Base-by-base conservation (phyloP, 2,888 invertebrate genomes). In the Rhagonycha lutea region DNA sequence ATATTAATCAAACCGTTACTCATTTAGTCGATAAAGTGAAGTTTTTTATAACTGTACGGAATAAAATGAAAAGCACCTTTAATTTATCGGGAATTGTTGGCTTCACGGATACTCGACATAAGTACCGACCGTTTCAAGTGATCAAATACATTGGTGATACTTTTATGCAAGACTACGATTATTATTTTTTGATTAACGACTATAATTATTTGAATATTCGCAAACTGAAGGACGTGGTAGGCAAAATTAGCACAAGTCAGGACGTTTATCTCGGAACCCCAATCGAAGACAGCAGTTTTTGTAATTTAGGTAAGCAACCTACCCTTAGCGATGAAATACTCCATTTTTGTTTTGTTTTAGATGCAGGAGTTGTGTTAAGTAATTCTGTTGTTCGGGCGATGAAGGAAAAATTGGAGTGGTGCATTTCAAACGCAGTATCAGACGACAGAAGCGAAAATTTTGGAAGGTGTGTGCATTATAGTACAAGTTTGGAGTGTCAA, bases 101-200 rank as follows among this genome's bases (percentile, higher is more conserved):
- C 1, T 97, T 98, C 85, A 94, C 96, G 0, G 96, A 97, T 86
- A 94, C 92, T 0, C 91, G 90, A 81, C 92, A 89, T 86, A 91
- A 94, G 86, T 90, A 96, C 14, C 92, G 95, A 81, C 96, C 96
- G 0, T 95, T 97, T 87, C 96, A 96, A 85, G 93, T 95, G 18
- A 90, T 98, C 65, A 96, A 96, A 86, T 98, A 97, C 86, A 92
- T 98, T 11, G 93, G 94, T 0, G 97, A 97, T 82, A 96, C 96
- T 86, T 96, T 94, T 88, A 88, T 95, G 47, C 94, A 97, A 82
- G 95, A 95, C 82, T 98, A 94, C 87, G 97, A 98, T 87, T 98
- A 95, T 89, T 98, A 97, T 89, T 94, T 96, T 86, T 89, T 99
- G 69, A 92, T 95, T 68, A 93, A 95, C 63, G 98, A 98, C 87